A percentile compares a stretch with the other conserved stretches of the same genome.
Conservation (phyloP, 2,113 vertebrate genomes). For the Dolichotis patagonum region DNA sequence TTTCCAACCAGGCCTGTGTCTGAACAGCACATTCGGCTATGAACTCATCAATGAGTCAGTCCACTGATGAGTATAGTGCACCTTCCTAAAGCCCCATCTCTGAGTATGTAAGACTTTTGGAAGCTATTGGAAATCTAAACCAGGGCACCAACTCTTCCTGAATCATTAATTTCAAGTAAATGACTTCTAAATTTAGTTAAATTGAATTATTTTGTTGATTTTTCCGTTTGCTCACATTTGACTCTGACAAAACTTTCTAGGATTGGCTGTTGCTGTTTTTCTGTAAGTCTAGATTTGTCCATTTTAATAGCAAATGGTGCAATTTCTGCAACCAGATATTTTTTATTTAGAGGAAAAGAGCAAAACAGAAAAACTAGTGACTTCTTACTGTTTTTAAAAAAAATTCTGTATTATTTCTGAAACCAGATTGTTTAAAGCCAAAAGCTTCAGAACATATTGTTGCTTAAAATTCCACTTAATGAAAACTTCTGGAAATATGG, state of each 20-base stretch:
- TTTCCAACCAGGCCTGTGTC: neutral
- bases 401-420: neutral
- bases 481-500: neutral
- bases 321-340: neutral
- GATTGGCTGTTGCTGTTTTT: neutral
- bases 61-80: neutral
- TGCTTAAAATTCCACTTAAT: neutral
- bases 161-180: neutral
- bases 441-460: neutral
- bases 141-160: neutral
- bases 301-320: neutral
- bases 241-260: neutral
- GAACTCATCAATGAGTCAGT: neutral
- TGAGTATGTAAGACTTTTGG: neutral
- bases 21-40: neutral
- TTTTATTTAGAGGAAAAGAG: neutral
- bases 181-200: slow-evolving; percentile 23
- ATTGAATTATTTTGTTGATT: slow-evolving; percentile 41
- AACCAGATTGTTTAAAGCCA: neutral
- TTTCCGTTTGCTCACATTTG: neutral
- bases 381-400: too few relatives aligned
- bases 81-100: neutral
- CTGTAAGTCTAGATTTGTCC: neutral
- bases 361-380: too few relatives aligned
- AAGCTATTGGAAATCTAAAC: neutral